Conservation (phyloP, 2,888 invertebrate genomes). For the Neocrepidodera transversa region DNA sequence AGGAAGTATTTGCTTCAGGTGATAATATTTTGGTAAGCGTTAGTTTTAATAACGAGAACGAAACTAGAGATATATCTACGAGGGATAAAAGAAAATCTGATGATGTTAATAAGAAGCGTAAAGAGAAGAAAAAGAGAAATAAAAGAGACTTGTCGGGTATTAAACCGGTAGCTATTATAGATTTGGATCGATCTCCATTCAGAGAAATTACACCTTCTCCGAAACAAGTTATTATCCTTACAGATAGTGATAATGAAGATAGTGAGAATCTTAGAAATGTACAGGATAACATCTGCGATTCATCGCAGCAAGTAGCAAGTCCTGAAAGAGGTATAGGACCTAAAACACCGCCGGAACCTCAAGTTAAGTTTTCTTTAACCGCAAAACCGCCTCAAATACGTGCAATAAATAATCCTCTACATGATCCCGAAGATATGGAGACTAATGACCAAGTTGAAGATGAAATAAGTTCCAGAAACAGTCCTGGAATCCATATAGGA, state of each 20-base stretch:
- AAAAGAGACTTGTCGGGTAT: conserved; percentile 57
- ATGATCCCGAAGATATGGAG: conserved; percentile 65
- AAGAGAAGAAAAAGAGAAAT: conserved; percentile 57
- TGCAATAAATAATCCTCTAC: conserved; percentile 67
- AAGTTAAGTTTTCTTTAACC: conserved; percentile 69
- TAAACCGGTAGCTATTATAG: conserved; percentile 85
- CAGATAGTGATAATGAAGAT: conserved; percentile 76
- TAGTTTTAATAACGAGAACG: conserved; percentile 79
- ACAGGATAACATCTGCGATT: conserved; percentile 48
- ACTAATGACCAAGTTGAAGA: conserved; percentile 49
- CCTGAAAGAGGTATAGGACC: conserved; percentile 64
- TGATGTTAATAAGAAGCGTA: conserved; percentile 52
- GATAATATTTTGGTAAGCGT: conserved; percentile 93
- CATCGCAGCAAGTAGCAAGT: conserved; percentile 53
- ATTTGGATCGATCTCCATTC: conserved; percentile 84
- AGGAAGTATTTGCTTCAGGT: conserved; percentile 91
- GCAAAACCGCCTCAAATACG: conserved; percentile 64
- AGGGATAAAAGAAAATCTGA: conserved; percentile 58
- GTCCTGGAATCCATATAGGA: conserved; percentile 64
- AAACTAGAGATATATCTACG: conserved; percentile 54
- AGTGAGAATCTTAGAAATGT: conserved; percentile 29
- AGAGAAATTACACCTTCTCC: conserved; percentile 83
- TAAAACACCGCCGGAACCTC: conserved; percentile 78
- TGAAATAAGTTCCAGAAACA: conserved; percentile 29
- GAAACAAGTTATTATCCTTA: conserved; percentile 80